Conservation (phyloP, 2,113 vertebrate genomes). For the Rattus rattus region DNA sequence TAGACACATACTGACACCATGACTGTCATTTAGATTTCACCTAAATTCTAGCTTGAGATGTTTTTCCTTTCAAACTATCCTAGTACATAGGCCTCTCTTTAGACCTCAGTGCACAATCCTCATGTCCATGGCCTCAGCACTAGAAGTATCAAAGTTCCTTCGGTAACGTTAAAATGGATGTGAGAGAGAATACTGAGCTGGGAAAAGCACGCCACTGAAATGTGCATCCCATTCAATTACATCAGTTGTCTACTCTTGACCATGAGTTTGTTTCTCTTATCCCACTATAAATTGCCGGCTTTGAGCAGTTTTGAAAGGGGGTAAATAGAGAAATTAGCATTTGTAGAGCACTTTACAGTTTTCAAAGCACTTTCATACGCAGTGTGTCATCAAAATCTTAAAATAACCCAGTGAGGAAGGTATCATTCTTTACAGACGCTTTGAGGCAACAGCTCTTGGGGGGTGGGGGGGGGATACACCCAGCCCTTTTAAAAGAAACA, state of each 20-base stretch:
- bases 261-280: conserved; percentile 74
- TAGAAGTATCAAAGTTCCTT: not conserved
- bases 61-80: not conserved
- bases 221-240: conserved; percentile 38
- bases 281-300: conserved; percentile 72
- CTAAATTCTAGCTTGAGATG: not conserved
- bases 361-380: conserved; percentile 80
- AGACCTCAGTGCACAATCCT: not conserved
- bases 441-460: conserved; percentile 57
- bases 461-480: not conserved
- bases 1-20: not conserved
- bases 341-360: conserved; percentile 81
- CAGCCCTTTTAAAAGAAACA: conserved; percentile 73
- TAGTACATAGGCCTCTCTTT: not conserved
- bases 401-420: conserved; percentile 82
- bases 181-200: not conserved
- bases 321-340: conserved; percentile 83
- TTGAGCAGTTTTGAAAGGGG: conserved; percentile 74
- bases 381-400: conserved; percentile 82
- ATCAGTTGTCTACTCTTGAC: conserved; percentile 59
- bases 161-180: not conserved
- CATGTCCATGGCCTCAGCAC: too few species aligned
- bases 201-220: conserved; percentile 39
- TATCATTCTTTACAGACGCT: conserved; percentile 82
- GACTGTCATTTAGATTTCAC: not conserved